Percentiles rank a stretch among this genome's conserved stretches.
Evolutionary conservation across 2,113 vertebrate genomes (phyloP).

Genomic region (Thamnaconus septentrionalis): DNA sequence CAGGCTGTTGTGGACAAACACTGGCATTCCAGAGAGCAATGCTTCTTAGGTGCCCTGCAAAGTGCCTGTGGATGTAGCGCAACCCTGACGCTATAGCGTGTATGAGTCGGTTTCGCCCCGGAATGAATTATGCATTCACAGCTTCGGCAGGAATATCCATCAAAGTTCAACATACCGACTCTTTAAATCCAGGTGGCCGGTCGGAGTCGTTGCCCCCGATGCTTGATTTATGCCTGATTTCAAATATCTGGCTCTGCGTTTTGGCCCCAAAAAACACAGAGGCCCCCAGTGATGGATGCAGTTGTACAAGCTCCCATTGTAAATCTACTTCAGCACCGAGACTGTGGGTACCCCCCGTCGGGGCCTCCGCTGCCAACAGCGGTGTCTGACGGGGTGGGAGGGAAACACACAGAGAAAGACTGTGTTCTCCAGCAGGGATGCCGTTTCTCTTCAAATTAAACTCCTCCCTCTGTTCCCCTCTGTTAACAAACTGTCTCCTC

Average conservation of each 20-base stretch:
- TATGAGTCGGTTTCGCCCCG: too few species aligned
- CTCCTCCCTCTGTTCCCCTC: slow-evolving; percentile 21
- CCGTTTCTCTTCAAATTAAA: slow-evolving; percentile 8
- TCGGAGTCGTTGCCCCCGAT: background rate
- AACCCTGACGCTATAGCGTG: too few species aligned
- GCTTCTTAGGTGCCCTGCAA: too few species aligned
- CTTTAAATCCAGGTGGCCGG: too few species aligned
- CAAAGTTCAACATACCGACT: too few species aligned
- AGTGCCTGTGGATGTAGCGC: too few species aligned
- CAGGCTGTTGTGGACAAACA: too few species aligned
- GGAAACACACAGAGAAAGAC: slow-evolving; percentile 10
- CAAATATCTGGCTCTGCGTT: slow-evolving; percentile 18
- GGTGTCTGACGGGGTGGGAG: background rate
- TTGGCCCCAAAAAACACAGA: background rate
- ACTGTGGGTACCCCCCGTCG: background rate
- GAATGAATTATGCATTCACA: too few species aligned
- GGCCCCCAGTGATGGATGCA: slow-evolving; percentile 34
- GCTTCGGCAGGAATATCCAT: too few species aligned
- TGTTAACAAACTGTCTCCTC: background rate
- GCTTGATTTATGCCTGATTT: slow-evolving; percentile 24
- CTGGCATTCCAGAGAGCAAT: too few species aligned
- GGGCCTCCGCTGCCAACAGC: slow-evolving; percentile 1
- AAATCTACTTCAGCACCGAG: slow-evolving; percentile 43
- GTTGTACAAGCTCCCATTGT: slow-evolving; percentile 15
- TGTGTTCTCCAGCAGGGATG: slow-evolving; percentile 15